Conservation (phyloP, 2,888 invertebrate species). For the Habroteleia sp. region DNA sequence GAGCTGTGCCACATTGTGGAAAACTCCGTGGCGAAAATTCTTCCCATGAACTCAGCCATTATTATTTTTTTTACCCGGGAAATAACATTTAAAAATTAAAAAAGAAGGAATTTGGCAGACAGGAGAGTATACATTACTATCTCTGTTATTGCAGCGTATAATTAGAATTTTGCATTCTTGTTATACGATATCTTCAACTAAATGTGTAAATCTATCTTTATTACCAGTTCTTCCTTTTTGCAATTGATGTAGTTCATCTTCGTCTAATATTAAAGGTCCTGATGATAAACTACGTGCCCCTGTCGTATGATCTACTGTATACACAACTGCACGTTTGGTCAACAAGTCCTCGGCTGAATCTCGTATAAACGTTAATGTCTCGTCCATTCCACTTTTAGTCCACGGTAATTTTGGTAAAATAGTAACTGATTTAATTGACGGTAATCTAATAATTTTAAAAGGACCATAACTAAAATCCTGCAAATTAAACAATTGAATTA, state of each 20-base stretch:
- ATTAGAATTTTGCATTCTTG: too few relatives aligned
- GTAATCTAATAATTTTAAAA: conserved; percentile 76
- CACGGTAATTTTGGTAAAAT: conserved; percentile 74
- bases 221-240: conserved; percentile 66
- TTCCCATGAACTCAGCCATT: too few relatives aligned
- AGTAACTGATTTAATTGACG: conserved; percentile 68
- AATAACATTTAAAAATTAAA: too few relatives aligned
- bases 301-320: conserved; percentile 73
- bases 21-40: too few relatives aligned
- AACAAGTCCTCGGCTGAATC: conserved; percentile 75
- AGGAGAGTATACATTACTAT: too few relatives aligned
- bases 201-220: too few relatives aligned
- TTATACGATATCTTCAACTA: too few relatives aligned
- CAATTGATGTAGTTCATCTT: conserved; percentile 73
- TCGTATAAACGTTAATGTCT: conserved; percentile 73
- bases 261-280: conserved; percentile 74
- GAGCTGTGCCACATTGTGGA: too few relatives aligned
- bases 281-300: conserved; percentile 69
- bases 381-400: conserved; percentile 69
- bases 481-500: too few relatives aligned
- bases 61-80: too few relatives aligned
- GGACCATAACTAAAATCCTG: conserved; percentile 78
- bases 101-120: too few relatives aligned
- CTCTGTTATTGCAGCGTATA: too few relatives aligned
- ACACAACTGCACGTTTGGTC: conserved; percentile 77